Percentiles rank a stretch among this genome's conserved stretches.
Conservation (phyloP, 2,888 invertebrate genomes). For the Nymphalis polychloros region DNA sequence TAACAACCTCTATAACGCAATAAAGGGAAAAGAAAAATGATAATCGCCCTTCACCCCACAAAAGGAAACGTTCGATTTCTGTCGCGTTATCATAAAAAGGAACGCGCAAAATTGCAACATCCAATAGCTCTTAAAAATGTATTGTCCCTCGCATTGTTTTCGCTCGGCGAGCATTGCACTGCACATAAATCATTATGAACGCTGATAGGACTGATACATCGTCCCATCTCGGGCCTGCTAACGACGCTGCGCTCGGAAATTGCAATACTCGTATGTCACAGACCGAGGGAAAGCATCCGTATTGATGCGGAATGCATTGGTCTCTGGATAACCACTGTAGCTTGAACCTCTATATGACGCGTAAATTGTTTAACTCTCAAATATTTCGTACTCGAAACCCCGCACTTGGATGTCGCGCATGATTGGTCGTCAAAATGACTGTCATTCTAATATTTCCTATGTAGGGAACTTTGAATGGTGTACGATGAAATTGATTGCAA, state of each 20-base stretch:
- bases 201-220: slow-evolving; percentile 54
- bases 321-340: slow-evolving; percentile 50
- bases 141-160: slow-evolving; percentile 40
- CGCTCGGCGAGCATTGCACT: slow-evolving; percentile 49
- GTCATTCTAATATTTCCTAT: slow-evolving; percentile 10
- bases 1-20: slow-evolving; percentile 5
- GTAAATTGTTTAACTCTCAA: background rate
- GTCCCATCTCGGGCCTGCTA: slow-evolving; percentile 46
- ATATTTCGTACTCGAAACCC: background rate
- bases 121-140: slow-evolving; percentile 16
- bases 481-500: background rate
- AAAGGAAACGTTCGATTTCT: slow-evolving; percentile 22
- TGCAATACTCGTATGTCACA: slow-evolving; percentile 75
- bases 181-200: slow-evolving; percentile 58
- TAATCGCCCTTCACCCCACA: slow-evolving; percentile 16
- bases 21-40: slow-evolving; percentile 7
- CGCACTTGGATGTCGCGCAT: background rate
- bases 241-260: slow-evolving; percentile 71
- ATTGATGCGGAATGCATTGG: slow-evolving; percentile 59
- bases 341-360: slow-evolving; percentile 43
- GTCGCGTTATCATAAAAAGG: slow-evolving; percentile 11
- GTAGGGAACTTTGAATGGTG: slow-evolving; percentile 1
- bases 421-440: slow-evolving; percentile 14
- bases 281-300: slow-evolving; percentile 59
- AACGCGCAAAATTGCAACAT: slow-evolving; percentile 11